Evolutionary conservation across 1,140 invertebrate species (phyloP).

Genomic region (Platyura marginata): DNA sequence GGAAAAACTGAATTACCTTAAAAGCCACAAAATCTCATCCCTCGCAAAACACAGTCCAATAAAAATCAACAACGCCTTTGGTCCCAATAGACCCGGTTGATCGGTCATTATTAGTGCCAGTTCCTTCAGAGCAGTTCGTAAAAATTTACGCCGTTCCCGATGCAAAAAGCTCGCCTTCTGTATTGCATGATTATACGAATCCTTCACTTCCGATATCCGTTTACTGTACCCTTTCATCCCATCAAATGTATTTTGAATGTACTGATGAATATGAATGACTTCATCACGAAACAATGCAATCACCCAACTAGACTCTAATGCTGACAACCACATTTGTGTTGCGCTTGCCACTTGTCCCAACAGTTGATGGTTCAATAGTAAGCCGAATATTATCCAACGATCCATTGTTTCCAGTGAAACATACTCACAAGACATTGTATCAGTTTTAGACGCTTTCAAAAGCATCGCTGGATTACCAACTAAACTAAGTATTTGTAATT

Average conservation of each 20-base stretch:
- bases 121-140: conserved; percentile 89
- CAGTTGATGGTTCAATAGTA: conserved; percentile 75
- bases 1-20: conserved; percentile 30
- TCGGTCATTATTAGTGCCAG: conserved; percentile 89
- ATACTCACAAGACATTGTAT: conserved; percentile 95
- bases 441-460: conserved; percentile 83
- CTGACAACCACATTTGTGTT: conserved; percentile 77
- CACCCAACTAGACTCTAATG: conserved; percentile 86
- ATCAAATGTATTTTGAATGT: conserved; percentile 87
- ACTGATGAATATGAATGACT: conserved; percentile 88
- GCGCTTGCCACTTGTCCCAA: conserved; percentile 55
- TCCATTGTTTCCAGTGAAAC: conserved; percentile 89
- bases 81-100: conserved; percentile 91
- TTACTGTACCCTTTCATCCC: conserved; percentile 89
- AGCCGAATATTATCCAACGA: conserved; percentile 91
- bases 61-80: conserved; percentile 91
- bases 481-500: conserved; percentile 84
- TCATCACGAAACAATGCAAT: conserved; percentile 92
- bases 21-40: conserved; percentile 93
- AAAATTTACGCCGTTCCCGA: conserved; percentile 87
- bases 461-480: conserved; percentile 81
- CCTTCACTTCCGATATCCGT: conserved; percentile 83
- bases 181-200: conserved; percentile 75
- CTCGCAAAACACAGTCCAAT: conserved; percentile 88
- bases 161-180: conserved; percentile 80